phyloP scores from a whole-genome alignment of 2,797 vertebrate species.

The Oreonectes daqikongensis region DNA sequence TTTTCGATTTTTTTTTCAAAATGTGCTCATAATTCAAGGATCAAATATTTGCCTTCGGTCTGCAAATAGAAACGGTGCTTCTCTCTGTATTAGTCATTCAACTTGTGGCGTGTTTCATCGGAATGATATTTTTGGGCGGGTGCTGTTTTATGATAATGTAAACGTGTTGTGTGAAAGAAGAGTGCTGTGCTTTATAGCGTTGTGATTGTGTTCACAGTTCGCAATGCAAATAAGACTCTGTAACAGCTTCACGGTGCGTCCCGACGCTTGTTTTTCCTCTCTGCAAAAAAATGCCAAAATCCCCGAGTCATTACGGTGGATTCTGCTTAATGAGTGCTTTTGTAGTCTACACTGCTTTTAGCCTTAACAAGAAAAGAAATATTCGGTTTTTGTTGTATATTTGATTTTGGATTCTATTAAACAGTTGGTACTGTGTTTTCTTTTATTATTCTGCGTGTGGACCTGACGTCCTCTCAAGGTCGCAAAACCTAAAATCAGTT shows the following conservation, averaged over 20 bases:
- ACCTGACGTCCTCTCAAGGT: neutral
- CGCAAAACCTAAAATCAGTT: neutral
- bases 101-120: conserved; percentile 39
- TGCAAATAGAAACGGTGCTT: conserved; percentile 50
- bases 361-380: conserved; percentile 64
- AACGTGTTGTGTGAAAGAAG: conserved; percentile 30
- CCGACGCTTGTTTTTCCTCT: conserved; percentile 18
- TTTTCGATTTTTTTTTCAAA: conserved; percentile 34
- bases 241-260: conserved; percentile 14
- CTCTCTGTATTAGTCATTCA: conserved; percentile 35
- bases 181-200: conserved; percentile 33
- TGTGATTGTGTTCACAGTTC: conserved; percentile 40
- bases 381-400: conserved; percentile 65
- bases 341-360: conserved; percentile 64
- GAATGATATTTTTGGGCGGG: neutral
- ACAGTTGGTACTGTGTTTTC: conserved; percentile 42
- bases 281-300: conserved; percentile 47
- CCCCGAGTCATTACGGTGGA: conserved; percentile 32
- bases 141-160: conserved; percentile 37
- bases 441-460: conserved; percentile 7
- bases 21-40: conserved; percentile 37
- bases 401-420: conserved; percentile 69
- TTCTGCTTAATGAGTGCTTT: conserved; percentile 60
- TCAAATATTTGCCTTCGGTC: conserved; percentile 51
- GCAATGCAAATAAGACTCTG: conserved; percentile 38